phyloP scores from a whole-genome alignment of 2,797 vertebrate genomes.

The Myotis findleyi region DNA sequence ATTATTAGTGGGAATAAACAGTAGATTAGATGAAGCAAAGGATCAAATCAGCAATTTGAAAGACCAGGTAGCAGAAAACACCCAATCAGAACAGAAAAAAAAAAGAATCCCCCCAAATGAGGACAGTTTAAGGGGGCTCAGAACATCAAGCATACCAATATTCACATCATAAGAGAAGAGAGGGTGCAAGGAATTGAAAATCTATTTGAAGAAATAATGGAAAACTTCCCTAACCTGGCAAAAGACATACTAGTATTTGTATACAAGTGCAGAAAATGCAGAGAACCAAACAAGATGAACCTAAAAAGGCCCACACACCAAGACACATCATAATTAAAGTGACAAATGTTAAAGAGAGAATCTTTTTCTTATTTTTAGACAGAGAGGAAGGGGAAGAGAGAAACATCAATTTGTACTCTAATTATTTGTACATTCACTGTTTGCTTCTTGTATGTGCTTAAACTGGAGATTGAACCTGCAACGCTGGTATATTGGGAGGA shows the following conservation, averaged over 20 bases:
- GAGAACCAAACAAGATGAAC: not conserved
- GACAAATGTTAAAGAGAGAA: not conserved
- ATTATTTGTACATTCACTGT: not conserved
- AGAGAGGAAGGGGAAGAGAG: not conserved
- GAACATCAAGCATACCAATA: not conserved
- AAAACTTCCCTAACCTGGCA: not conserved
- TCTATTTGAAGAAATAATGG: not conserved
- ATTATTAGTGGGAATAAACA: not conserved
- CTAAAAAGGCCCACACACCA: not conserved
- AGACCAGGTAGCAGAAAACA: not conserved
- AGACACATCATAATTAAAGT: not conserved
- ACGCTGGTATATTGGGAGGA: not conserved
- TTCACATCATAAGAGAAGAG: not conserved
- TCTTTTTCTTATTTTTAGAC: not conserved
- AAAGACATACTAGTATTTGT: not conserved
- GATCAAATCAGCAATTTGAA: not conserved
- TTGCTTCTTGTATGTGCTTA: not conserved
- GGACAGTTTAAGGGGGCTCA: not conserved
- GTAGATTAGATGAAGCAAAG: not conserved
- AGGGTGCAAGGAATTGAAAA: not conserved
- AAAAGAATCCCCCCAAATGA: not conserved
- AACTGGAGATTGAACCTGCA: not conserved
- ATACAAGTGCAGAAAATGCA: not conserved
- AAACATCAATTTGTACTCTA: not conserved
- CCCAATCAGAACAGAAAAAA: not conserved